Evolutionary conservation across 2,888 invertebrate genomes (phyloP), one percentile per base, ranked within the genome.

Genomic region (Rhagium mordax): DNA sequence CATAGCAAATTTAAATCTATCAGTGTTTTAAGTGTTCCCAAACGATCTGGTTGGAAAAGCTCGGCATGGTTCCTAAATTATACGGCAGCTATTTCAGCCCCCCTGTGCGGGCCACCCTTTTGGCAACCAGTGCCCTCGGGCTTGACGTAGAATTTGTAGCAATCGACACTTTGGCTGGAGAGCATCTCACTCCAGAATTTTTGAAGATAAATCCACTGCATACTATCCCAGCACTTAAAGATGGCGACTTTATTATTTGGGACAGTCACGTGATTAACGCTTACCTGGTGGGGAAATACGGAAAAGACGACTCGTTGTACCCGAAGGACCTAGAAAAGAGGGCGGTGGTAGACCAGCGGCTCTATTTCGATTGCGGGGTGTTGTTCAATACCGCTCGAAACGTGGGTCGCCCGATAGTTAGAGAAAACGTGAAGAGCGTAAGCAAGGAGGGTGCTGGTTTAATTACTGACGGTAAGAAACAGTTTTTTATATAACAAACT

Each of bases 211-310:
- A 90, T 79, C 90, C 90, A 0, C 89, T 90, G 71, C 90, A 90
- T 75, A 82, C 90, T 0, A 83, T 92, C 2, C 92, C 92, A 0
- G 87, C 90, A 16, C 80, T 91, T 20, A 85, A 84, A 60, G 90
- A 91, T 72, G 91, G 89, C n/a, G 90, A 90, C 66, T 90, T 90
- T 74, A 81, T 84, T 4, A 76, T 91, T 71, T 90, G 89, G 88
- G 91, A 91, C 82, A 90, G 90, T 88, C 89, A 79, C 75, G 79
- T 76, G 3, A 82, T 82, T 53, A 81, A 79, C 62, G 70, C 76
- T 7, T 82, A 81, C 59, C 61, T 82, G 41, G 77, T 79, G 2
- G 74, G 74, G 7, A 78, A 79, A 47, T 84, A 76, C n/a, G 83
- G 83, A 21, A 71, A 77, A 16, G 73, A 77, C 13, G 79, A 90